A percentile compares a stretch with the other conserved stretches of the same genome.
Evolutionary conservation across 2,797 vertebrate species (phyloP).

Genomic region (Selene dorsalis): DNA sequence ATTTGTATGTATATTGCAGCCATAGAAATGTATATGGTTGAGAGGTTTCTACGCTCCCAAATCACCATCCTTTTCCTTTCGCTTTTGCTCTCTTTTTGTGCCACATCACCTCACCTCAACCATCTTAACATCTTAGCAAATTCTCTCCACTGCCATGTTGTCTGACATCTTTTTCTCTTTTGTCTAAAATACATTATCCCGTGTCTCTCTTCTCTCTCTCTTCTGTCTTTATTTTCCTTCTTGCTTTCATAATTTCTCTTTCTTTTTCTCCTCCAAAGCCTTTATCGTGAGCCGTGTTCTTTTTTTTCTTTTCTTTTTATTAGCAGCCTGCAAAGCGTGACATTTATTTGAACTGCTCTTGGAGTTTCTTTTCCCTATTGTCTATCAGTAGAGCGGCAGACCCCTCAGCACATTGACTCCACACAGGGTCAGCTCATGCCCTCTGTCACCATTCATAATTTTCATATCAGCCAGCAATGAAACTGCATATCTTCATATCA

Average conservation of each 20-base stretch:
- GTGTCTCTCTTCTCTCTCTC: slow-evolving; percentile 28
- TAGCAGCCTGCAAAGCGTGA: slow-evolving; percentile 68
- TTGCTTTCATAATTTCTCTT: slow-evolving; percentile 63
- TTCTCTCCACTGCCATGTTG: slow-evolving; percentile 59
- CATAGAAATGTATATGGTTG: slow-evolving; percentile 72
- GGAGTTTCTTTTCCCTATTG: slow-evolving; percentile 65
- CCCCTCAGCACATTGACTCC: slow-evolving; percentile 56
- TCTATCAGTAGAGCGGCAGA: slow-evolving; percentile 66
- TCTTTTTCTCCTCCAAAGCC: slow-evolving; percentile 56
- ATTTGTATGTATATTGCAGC: slow-evolving; percentile 83
- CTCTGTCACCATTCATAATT: slow-evolving; percentile 80
- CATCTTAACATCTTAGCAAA: slow-evolving; percentile 65
- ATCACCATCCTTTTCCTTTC: slow-evolving; percentile 34
- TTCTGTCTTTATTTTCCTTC: slow-evolving; percentile 30
- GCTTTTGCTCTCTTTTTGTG: slow-evolving; percentile 42
- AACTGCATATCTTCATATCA: slow-evolving; percentile 78
- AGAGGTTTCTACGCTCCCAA: slow-evolving; percentile 69
- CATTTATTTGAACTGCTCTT: slow-evolving; percentile 70
- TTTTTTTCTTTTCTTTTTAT: slow-evolving; percentile 72
- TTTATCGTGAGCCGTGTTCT: slow-evolving; percentile 63
- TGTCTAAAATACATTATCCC: slow-evolving; percentile 71
- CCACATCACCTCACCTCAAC: slow-evolving; percentile 56
- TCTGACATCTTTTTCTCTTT: slow-evolving; percentile 63
- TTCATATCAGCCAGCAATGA: slow-evolving; percentile 76
- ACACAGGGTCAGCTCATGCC: slow-evolving; percentile 70